phyloP scores from a whole-genome alignment of 2,888 invertebrate genomes.

The Diploptera punctata region DNA sequence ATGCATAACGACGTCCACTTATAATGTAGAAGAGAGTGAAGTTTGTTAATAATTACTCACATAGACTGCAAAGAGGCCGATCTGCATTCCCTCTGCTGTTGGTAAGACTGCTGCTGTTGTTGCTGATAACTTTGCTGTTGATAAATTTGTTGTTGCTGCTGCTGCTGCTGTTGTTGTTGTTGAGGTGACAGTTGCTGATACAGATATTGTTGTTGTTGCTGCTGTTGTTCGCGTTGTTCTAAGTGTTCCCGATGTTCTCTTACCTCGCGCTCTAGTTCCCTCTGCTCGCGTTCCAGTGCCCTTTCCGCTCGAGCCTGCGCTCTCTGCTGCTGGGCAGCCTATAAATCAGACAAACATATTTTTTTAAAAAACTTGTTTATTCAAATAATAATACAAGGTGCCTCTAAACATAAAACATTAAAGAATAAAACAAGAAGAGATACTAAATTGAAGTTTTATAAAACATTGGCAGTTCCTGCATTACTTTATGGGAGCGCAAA shows the following conservation, averaged over 20 bases:
- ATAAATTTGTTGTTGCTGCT: conserved; percentile 47
- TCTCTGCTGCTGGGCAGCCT: conserved; percentile 44
- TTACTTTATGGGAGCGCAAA: no score
- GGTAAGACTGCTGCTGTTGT: not conserved
- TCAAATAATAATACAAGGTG: no score
- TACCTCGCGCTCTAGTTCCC: conserved; percentile 62
- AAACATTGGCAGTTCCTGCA: no score
- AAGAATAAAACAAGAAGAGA: no score
- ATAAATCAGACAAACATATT: conserved; percentile 9
- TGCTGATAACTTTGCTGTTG: conserved; percentile 8
- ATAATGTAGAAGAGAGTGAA: no score
- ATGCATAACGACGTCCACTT: no score
- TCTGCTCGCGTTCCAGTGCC: conserved; percentile 50
- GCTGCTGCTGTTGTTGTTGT: conserved; percentile 60
- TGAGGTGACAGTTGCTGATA: conserved; percentile 50
- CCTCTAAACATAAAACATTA: no score
- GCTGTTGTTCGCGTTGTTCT: conserved; percentile 57
- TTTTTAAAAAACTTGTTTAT: no score
- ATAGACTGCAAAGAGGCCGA: conserved; percentile 68
- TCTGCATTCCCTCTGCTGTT: conserved; percentile 57
- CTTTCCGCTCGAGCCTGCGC: conserved; percentile 45
- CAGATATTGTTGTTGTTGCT: conserved; percentile 61
- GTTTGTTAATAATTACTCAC: conserved; percentile 51
- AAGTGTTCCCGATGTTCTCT: conserved; percentile 59
- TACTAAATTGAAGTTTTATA: no score